Conservation (phyloP, 1,140 invertebrate genomes). For the Drosophila sp. region DNA sequence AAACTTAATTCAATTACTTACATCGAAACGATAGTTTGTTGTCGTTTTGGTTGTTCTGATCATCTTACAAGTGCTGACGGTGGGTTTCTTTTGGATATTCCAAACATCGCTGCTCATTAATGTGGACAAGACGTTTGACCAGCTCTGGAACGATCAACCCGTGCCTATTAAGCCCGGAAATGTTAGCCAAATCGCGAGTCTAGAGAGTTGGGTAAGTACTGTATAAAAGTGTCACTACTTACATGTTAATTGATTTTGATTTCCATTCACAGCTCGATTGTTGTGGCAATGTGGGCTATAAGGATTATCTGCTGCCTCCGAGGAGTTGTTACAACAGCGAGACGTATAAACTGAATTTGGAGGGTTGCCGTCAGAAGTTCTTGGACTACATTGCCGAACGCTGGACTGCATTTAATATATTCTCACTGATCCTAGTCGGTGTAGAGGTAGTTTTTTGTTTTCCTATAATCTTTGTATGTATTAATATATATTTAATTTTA, state of each 20-base stretch:
- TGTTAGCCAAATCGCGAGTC: conserved; percentile 70
- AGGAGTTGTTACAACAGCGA: conserved; percentile 83
- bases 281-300: conserved; percentile 86
- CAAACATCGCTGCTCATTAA: conserved; percentile 74
- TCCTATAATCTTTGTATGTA: neutral
- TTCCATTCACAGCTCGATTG: conserved; percentile 86
- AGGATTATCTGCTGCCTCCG: conserved; percentile 84
- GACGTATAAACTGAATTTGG: conserved; percentile 68
- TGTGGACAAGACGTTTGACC: conserved; percentile 72
- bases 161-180: conserved; percentile 78
- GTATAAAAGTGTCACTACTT: neutral
- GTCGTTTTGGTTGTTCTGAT: conserved; percentile 61
- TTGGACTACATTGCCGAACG: conserved; percentile 67
- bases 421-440: conserved; percentile 59
- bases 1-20: neutral
- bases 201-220: conserved; percentile 74
- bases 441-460: conserved; percentile 56
- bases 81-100: conserved; percentile 76
- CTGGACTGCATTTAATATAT: conserved; percentile 69
- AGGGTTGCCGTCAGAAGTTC: conserved; percentile 84
- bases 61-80: conserved; percentile 59
- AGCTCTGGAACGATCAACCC: conserved; percentile 71
- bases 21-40: conserved; percentile 48
- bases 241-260: neutral
- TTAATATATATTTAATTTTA: neutral